Evolutionary conservation across 1,140 invertebrate genomes (phyloP).

Genomic region (Geopemphigus sp.): DNA sequence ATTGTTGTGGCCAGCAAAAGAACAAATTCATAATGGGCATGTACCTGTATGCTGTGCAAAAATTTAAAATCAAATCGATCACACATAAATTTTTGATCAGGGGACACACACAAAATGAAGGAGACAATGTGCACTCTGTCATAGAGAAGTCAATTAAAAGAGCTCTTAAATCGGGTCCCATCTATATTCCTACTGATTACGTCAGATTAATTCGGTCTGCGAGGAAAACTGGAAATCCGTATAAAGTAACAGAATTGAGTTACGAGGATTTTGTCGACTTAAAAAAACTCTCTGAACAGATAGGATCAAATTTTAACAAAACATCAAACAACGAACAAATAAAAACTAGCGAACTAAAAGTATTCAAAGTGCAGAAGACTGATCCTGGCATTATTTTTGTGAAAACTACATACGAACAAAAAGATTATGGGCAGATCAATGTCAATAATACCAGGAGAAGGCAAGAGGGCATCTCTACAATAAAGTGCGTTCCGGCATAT

Average conservation of each 20-base stretch:
- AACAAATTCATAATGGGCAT: slow-evolving; percentile 47
- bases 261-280: slow-evolving; percentile 23
- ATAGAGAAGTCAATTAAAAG: slow-evolving; percentile 21
- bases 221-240: neutral
- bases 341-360: too few relatives aligned
- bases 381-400: too few relatives aligned
- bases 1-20: slow-evolving; percentile 52
- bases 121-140: neutral
- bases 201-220: neutral
- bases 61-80: slow-evolving; percentile 42
- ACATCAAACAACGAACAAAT: too few relatives aligned
- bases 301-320: too few relatives aligned
- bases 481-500: too few relatives aligned
- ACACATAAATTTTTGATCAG: slow-evolving; percentile 19
- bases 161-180: neutral
- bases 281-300: too few relatives aligned
- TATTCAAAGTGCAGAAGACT: too few relatives aligned
- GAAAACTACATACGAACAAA: too few relatives aligned
- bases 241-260: slow-evolving; percentile 22
- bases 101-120: slow-evolving; percentile 10
- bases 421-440: too few relatives aligned
- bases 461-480: too few relatives aligned
- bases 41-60: slow-evolving; percentile 41
- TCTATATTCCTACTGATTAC: slow-evolving; percentile 17
- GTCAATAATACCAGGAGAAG: too few relatives aligned